Evolutionary conservation across 2,113 vertebrate genomes (phyloP).

Genomic region (Labeo rohita): DNA sequence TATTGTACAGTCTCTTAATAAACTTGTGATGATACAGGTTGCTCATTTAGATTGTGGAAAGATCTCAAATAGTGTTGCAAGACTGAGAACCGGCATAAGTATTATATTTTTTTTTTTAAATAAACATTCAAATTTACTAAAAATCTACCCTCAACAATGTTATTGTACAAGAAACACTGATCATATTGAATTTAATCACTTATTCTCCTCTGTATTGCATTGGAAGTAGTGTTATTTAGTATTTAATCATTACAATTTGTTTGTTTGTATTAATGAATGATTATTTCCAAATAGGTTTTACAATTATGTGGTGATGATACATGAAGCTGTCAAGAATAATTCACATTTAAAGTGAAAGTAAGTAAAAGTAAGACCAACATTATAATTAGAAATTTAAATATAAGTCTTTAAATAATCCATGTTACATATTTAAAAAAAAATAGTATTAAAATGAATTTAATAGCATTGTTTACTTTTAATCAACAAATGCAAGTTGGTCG

Average conservation of each 20-base stretch:
- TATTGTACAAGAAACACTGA: not conserved
- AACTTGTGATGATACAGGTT: conserved; percentile 88
- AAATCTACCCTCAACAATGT: not conserved
- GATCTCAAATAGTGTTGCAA: not conserved
- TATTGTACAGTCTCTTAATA: conserved; percentile 99
- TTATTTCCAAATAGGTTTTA: not conserved
- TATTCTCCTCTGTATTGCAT: not conserved
- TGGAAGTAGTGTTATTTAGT: not conserved
- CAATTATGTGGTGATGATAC: not conserved
- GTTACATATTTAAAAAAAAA: not conserved
- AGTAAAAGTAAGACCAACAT: not conserved
- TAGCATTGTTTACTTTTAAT: not conserved
- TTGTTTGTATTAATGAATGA: not conserved
- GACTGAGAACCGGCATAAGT: not conserved
- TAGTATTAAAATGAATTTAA: no score
- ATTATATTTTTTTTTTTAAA: not conserved
- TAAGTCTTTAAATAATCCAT: not conserved
- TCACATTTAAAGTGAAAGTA: not conserved
- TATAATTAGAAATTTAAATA: not conserved
- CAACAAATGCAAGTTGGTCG: not conserved
- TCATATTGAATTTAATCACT: not conserved
- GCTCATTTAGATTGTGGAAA: not conserved
- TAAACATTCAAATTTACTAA: not conserved
- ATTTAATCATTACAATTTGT: not conserved
- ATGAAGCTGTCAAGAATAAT: not conserved